Base-by-base conservation (phyloP, 1,140 invertebrate species). In the Campoletis sonorensis region DNA sequence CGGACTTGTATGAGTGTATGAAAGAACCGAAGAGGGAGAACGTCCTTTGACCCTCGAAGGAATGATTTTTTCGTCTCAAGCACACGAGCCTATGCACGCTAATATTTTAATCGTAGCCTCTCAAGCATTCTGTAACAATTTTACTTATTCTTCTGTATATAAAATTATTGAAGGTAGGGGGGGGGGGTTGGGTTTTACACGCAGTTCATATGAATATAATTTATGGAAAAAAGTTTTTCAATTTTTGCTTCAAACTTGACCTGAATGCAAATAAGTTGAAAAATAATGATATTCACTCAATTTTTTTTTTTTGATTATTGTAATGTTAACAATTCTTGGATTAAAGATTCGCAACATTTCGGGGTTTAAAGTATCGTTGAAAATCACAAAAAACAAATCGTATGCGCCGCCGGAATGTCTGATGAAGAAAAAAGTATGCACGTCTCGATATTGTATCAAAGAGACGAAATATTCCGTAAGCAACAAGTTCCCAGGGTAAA, bases 11-110 rank as follows among this genome's bases (percentile, higher is more conserved):
- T 30, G 26, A 70, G 1, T 70, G 7, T 70, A 70, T 33, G 23
- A 16, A 33, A 33, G 72, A 54, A 54, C 51, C 18, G n/a, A 18
- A 54, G 18, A 8, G 51, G n/a, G 51, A 54, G 18, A 54, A 21
- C 16, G 51, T 75, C 45, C 49, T 75, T 75, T 75, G 45, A 75
- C 72, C 72, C 40, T 27, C 49, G 72, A 54, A 75, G 72, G 26
- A 75, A 75, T 72, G 37, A 21, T 72, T 45, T 23, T 23, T 72
- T 70, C 27, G 67, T 18, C 27, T 21, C 67, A 0, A 18, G 30
- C 21, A 64, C 23, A 64, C 18, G 30, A 70, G 21, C 67, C 27
- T 33, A 70, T 27, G 26, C 61, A 64, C 30, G 67, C 67, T 33
- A 70, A 70, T 33, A 33, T 70, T 70, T 64, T 27, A 37, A 27